Evolutionary conservation across 2,113 vertebrate genomes (phyloP).

Genomic region (Nipponia nippon): DNA sequence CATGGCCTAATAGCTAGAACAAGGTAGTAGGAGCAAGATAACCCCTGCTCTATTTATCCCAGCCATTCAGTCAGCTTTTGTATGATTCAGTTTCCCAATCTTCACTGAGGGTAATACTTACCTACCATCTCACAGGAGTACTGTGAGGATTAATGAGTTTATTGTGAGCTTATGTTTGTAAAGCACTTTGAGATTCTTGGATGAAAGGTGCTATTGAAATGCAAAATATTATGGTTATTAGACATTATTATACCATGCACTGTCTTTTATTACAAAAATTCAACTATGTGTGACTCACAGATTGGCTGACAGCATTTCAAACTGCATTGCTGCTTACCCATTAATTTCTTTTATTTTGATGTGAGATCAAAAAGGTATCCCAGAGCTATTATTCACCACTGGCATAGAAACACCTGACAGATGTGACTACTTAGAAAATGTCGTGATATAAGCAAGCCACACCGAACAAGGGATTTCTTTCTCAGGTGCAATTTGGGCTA

Average conservation of each 20-base stretch:
- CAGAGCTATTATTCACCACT: slow-evolving; percentile 47
- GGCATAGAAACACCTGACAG: slow-evolving; percentile 35
- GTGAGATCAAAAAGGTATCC: slow-evolving; percentile 53
- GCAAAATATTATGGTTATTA: slow-evolving; percentile 68
- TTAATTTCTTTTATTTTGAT: slow-evolving; percentile 57
- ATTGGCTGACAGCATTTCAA: slow-evolving; percentile 58
- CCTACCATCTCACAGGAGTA: not conserved
- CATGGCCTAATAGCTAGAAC: not conserved
- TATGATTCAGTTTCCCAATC: not conserved
- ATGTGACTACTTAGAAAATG: not conserved
- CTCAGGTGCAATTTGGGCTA: not conserved
- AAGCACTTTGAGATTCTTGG: slow-evolving; percentile 7
- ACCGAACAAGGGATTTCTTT: not conserved
- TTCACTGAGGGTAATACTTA: not conserved
- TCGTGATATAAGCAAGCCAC: not conserved
- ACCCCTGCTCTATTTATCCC: not conserved
- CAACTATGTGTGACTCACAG: slow-evolving; percentile 41
- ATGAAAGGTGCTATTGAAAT: slow-evolving; percentile 63
- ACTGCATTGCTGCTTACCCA: slow-evolving; percentile 53
- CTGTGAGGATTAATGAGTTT: slow-evolving; percentile 36
- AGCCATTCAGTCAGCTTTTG: not conserved
- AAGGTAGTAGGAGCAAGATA: not conserved
- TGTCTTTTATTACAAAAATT: slow-evolving; percentile 54
- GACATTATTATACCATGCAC: slow-evolving; percentile 51
- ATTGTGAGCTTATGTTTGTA: slow-evolving; percentile 31